Conservation (phyloP, 64 coral and sea anemone genomes). For the Astreopora myriophthalma region DNA sequence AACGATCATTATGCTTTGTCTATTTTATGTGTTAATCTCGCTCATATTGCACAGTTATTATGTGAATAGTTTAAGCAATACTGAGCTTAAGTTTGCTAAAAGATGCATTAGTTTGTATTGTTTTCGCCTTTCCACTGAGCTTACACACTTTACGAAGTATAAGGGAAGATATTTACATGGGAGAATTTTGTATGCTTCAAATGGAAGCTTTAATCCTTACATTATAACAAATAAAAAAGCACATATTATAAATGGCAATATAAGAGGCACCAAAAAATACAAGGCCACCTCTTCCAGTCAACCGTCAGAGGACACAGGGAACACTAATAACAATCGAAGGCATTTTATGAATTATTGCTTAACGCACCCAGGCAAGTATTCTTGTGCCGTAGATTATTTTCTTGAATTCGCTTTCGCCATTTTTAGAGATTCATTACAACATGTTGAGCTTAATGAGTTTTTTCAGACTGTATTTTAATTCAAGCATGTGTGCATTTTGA, state of each 20-base stretch:
- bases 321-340: background rate
- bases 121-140: too few species aligned
- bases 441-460: conserved; percentile 28
- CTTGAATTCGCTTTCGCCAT: conserved; percentile 31
- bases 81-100: too few species aligned
- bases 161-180: conserved; percentile 10
- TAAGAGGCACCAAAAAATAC: background rate
- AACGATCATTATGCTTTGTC: background rate
- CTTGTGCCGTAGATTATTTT: conserved; percentile 49
- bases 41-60: background rate
- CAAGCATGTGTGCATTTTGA: background rate
- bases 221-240: background rate
- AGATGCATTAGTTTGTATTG: too few species aligned
- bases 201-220: too few species aligned
- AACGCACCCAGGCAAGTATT: conserved; percentile 17
- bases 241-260: conserved; percentile 56
- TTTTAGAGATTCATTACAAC: background rate
- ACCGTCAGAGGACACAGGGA: background rate
- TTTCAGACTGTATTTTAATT: conserved; percentile 28
- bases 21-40: background rate
- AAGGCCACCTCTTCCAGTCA: conserved; percentile 8
- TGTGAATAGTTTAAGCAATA: too few species aligned
- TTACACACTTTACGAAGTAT: background rate
- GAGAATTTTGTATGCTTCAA: background rate
- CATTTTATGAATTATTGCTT: conserved; percentile 24